Conservation (phyloP, 2,797 vertebrate genomes). For the Choloepus didactylus region DNA sequence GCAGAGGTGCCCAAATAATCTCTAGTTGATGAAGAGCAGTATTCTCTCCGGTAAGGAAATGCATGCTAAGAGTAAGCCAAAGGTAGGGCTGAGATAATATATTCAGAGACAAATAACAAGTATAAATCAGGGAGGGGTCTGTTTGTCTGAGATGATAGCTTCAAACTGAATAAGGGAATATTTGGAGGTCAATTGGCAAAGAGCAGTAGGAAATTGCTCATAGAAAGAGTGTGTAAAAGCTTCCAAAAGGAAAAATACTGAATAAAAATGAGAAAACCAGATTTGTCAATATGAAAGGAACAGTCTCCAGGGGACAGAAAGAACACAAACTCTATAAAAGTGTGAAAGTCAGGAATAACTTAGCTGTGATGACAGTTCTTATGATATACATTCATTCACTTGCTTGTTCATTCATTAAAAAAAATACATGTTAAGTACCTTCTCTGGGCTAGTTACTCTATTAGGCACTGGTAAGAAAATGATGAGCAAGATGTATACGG, state of each 20-base stretch:
- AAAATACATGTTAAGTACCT: background rate
- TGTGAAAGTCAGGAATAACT: background rate
- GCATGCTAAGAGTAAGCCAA: background rate
- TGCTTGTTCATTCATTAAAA: background rate
- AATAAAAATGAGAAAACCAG: slow-evolving; percentile 61
- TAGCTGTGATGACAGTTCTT: background rate
- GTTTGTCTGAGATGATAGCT: slow-evolving; percentile 22
- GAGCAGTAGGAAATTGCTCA: slow-evolving; percentile 68
- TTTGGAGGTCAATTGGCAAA: slow-evolving; percentile 67
- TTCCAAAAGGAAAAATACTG: slow-evolving; percentile 6
- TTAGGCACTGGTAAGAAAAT: background rate
- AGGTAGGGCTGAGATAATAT: slow-evolving; percentile 39
- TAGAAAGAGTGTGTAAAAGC: slow-evolving; percentile 39
- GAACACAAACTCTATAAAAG: background rate
- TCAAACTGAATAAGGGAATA: background rate
- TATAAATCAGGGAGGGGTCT: background rate
- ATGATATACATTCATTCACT: background rate
- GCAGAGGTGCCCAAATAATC: slow-evolving; percentile 52
- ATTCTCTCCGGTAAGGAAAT: slow-evolving; percentile 10
- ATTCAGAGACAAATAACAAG: slow-evolving; percentile 57
- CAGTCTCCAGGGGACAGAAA: background rate
- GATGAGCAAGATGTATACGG: background rate
- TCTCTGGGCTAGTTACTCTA: background rate
- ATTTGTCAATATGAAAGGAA: slow-evolving; percentile 9
- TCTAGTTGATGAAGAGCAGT: slow-evolving; percentile 46